Evolutionary conservation across 2,888 invertebrate genomes (phyloP).

Genomic region (Aleiodes alternator): DNA sequence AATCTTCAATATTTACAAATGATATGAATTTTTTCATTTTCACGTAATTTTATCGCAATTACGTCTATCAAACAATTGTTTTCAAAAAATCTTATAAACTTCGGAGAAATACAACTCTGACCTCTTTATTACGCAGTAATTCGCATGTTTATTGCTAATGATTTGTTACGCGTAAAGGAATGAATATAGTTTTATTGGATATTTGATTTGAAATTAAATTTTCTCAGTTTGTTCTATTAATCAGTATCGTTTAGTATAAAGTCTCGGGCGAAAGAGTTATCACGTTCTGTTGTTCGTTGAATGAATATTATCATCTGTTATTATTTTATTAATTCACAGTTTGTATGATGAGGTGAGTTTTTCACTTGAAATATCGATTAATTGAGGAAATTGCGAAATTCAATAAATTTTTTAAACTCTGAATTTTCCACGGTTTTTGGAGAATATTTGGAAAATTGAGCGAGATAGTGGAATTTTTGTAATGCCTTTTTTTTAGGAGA

Average conservation of each 20-base stretch:
- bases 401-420: too few relatives aligned
- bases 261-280: neutral
- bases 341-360: too few relatives aligned
- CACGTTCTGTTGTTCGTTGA: neutral
- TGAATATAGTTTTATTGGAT: neutral
- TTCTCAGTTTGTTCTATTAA: neutral
- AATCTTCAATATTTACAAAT: slow-evolving; percentile 10
- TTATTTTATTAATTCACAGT: too few relatives aligned
- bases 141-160: too few relatives aligned
- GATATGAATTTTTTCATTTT: slow-evolving; percentile 3
- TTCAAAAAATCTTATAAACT: slow-evolving; percentile 7
- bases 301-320: too few relatives aligned
- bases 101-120: slow-evolving; percentile 20
- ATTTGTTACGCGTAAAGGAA: neutral
- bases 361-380: too few relatives aligned
- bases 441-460: too few relatives aligned
- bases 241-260: slow-evolving; percentile 1
- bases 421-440: too few relatives aligned
- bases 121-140: slow-evolving; percentile 11
- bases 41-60: slow-evolving; percentile 3
- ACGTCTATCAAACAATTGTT: neutral
- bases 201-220: neutral
- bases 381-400: too few relatives aligned
- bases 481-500: too few relatives aligned
- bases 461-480: too few relatives aligned